Evolutionary conservation across 2,797 vertebrate species (phyloP), one percentile per base, ranked within the genome.

Genomic region (Chromis chromis): DNA sequence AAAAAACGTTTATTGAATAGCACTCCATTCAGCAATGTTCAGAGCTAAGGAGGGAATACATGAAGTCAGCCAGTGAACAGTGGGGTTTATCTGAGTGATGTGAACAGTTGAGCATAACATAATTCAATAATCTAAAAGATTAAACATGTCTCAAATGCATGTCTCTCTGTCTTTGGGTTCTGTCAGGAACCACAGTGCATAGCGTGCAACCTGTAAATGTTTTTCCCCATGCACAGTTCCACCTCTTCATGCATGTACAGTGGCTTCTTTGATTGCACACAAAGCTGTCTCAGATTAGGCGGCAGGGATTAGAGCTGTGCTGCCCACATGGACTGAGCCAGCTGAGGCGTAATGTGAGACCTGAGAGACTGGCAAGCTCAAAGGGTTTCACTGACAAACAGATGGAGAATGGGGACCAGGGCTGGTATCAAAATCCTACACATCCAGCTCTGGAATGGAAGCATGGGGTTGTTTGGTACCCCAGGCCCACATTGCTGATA

Each of bases 261-360:
- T 73, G 68, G 63, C 86, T 75, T 88, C 86, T 84, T 86, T 85
- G 77, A 87, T 75, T 71, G 42, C 59, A 87, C 71, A 84, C 63
- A 84, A 84, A 87, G 78, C 75, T 14, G 48, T 61, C 67, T 86
- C 76, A 86, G 85, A 88, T 87, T 71, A 86, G 76, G 19, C 60
- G 76, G 16, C 60, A n/a, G 64, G 67, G 81, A 88, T 91, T 85
- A 85, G 76, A 80, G 72, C 56, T 27, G 63, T 19, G 48, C 63
- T 77, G 84, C 76, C 86, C 83, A 87, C 80, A 55, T 13, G 27
- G 76, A 46, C 54, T 0, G 61, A 17, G 42, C 76, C 70, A 69
- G 70, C 67, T 62, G 79, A 66, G 84, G 31, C 3, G 65, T 70
- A 87, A 83, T 50, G 63, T 79, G 88, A 91, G 69, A 86, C 81